phyloP scores from a whole-genome alignment of 2,113 vertebrate genomes.

The Physeter macrocephalus region DNA sequence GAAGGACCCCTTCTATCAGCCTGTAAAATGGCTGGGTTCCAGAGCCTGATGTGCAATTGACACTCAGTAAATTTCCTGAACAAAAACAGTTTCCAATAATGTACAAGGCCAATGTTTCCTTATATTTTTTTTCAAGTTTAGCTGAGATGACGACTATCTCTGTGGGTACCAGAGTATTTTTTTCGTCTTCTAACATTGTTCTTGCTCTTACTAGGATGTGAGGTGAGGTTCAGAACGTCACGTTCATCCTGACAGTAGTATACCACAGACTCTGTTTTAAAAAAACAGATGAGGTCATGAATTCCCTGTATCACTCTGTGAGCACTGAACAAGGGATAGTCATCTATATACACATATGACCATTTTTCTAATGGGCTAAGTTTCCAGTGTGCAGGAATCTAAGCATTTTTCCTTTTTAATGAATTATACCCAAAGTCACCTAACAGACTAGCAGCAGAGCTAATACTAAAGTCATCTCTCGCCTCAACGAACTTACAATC shows the following conservation, averaged over 20 bases:
- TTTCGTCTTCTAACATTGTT: not conserved
- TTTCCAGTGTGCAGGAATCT: not conserved
- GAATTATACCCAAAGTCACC: not conserved
- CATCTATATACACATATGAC: not conserved
- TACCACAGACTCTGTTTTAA: not conserved
- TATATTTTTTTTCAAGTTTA: not conserved
- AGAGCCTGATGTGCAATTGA: fast-evolving
- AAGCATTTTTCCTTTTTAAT: not conserved
- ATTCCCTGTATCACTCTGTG: not conserved
- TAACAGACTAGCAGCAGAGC: not conserved
- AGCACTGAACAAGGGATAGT: not conserved
- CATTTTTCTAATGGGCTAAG: not conserved
- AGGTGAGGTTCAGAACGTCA: not conserved
- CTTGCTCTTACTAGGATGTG: not conserved
- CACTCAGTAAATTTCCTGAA: not conserved
- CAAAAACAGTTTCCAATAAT: not conserved
- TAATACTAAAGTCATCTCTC: not conserved
- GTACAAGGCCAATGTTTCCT: not conserved
- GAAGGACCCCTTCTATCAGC: not conserved
- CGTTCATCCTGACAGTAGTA: not conserved
- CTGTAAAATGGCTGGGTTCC: not conserved
- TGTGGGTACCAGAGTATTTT: not conserved
- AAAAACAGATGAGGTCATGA: not conserved
- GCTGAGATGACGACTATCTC: not conserved
- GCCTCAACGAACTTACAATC: not conserved